Percentiles rank a stretch among this genome's conserved stretches.
Conservation (phyloP, 92 coral and sea anemone genomes). For the Porites rus region DNA sequence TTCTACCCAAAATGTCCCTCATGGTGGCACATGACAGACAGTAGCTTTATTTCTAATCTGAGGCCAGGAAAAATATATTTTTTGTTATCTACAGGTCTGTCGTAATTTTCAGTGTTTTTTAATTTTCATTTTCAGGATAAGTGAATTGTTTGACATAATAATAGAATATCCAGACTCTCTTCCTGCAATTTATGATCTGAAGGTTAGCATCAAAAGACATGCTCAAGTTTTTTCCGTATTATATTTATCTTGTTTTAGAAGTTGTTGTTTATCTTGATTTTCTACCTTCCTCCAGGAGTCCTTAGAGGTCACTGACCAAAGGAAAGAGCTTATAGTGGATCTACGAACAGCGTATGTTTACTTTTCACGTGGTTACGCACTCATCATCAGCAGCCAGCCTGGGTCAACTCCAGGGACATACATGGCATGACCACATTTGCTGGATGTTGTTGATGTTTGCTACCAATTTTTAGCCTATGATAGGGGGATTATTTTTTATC, state of each 20-base stretch:
- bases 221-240: background rate
- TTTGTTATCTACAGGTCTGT: too few relatives aligned
- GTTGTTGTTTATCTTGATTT: background rate
- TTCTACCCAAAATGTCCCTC: too few relatives aligned
- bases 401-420: too few relatives aligned
- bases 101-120: background rate
- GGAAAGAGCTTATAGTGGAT: constrained; percentile 85
- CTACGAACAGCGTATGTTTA: constrained; percentile 89
- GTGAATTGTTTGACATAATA: constrained; percentile 90
- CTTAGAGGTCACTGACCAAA: constrained; percentile 92
- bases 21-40: too few relatives aligned
- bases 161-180: constrained; percentile 98
- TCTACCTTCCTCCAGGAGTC: constrained; percentile 72
- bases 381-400: too few relatives aligned
- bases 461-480: too few relatives aligned
- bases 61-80: too few relatives aligned
- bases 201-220: constrained; percentile 56
- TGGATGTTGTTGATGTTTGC: too few relatives aligned
- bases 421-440: too few relatives aligned
- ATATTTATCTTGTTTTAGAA: background rate
- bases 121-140: constrained; percentile 67
- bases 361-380: background rate
- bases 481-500: too few relatives aligned
- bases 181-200: constrained; percentile 92
- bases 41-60: too few relatives aligned